These are phyloP conservation scores for Merops nubicus DNA, from an alignment of 2,113 vertebrate genomes.

Conservation along the genomic window DNA sequence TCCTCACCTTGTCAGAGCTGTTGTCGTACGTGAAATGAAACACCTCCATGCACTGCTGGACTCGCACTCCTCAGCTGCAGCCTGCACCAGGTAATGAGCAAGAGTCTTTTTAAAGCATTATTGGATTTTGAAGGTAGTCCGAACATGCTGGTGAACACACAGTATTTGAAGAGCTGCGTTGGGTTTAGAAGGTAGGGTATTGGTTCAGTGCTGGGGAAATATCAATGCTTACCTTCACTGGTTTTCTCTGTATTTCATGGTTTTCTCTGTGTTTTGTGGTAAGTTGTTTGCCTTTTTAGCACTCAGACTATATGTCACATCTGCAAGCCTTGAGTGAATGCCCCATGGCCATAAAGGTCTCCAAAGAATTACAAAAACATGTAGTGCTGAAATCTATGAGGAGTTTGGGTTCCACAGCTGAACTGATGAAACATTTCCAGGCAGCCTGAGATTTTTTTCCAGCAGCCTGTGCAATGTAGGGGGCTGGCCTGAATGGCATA, in stretches of 20 bases:
- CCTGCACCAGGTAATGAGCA: background rate
- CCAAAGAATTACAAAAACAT: background rate
- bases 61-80: rapidly evolving
- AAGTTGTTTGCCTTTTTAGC: background rate
- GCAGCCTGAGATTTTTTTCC: background rate
- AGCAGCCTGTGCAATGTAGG: background rate
- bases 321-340: background rate
- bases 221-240: background rate
- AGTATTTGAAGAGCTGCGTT: background rate
- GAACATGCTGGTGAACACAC: background rate
- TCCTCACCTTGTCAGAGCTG: background rate
- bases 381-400: background rate
- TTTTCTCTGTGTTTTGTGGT: background rate
- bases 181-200: background rate
- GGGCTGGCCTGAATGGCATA: background rate
- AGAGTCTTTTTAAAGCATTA: background rate
- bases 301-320: background rate
- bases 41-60: background rate
- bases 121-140: background rate
- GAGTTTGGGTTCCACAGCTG: background rate
- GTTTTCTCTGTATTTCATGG: background rate
- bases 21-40: background rate
- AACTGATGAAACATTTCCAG: background rate
- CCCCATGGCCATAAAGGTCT: background rate
- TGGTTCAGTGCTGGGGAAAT: background rate